Evolutionary conservation across 2,113 vertebrate genomes (phyloP), one percentile per base, ranked within the genome.

Genomic region (Rhinoderma darwinii): DNA sequence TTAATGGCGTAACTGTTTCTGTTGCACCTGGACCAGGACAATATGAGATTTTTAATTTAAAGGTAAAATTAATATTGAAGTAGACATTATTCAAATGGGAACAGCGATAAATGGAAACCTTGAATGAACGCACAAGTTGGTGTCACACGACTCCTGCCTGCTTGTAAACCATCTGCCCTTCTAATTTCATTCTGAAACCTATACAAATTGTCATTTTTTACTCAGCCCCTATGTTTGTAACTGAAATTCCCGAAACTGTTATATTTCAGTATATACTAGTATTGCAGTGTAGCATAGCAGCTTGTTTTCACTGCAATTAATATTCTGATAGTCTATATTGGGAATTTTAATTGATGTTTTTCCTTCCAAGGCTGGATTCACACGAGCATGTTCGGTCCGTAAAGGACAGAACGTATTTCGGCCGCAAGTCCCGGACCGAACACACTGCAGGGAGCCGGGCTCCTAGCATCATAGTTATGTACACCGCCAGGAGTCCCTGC

Each of bases 1-100:
- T 93, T 84, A 68, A 72, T 82, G 54, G 43, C 84, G 22, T 81
- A 79, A 72, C 87, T 54, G 89, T 66, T 1, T 74, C 89, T 41
- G 66, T 32, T 72, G 51, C 85, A 84, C 96, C 96, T 77, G 96
- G 95, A 79, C 96, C 96, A 59, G 96, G 92, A 41, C 86, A 95
- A 70, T 97, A 97, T 88, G 91, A 95, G 88, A 68, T 91, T 88
- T 89, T 89, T 44, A 89, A 90, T 88, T 77, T 89, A 47, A 93
- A 95, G 94, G 96, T 96, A 93, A 51, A 63, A 63, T 66, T 30
- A 66, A 44, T 27, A 59, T 56, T 59, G 32, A 59, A 37, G 8
- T 15, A 44, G 9, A 43, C 12, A 66, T 66, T 41, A 66, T 54
- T 63, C 20, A 81, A 81, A 43, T 59, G 77, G 59, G 32, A 56